Evolutionary conservation across 2,113 vertebrate species (phyloP).

Genomic region (Ailuropoda melanoleuca): DNA sequence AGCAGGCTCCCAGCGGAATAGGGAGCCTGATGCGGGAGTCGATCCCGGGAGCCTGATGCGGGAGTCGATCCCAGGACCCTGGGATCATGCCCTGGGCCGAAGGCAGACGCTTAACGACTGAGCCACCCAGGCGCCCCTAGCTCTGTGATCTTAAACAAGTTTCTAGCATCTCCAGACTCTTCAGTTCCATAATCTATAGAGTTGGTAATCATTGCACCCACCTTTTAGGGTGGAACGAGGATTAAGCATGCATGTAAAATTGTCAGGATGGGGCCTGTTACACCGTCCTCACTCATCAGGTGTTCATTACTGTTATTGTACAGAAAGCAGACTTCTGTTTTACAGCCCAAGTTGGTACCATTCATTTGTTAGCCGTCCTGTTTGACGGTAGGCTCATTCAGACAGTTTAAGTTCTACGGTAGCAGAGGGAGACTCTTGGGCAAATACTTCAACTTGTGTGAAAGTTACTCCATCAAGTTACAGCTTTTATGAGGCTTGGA

Average conservation of each 20-base stretch:
- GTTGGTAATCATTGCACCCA: not conserved
- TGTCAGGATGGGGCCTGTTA: not conserved
- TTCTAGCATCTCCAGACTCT: not conserved
- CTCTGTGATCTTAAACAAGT: not conserved
- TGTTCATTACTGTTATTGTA: not conserved
- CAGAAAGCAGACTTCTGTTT: not conserved
- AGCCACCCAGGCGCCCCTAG: too few relatives aligned
- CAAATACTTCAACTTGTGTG: not conserved
- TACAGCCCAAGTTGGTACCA: not conserved
- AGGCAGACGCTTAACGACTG: too few relatives aligned
- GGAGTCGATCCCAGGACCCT: too few relatives aligned
- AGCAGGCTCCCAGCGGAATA: too few relatives aligned
- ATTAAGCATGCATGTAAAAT: not conserved
- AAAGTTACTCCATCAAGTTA: not conserved
- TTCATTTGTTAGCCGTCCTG: not conserved
- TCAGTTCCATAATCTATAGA: not conserved
- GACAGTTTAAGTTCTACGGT: not conserved
- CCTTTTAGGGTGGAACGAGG: not conserved
- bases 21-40: too few relatives aligned
- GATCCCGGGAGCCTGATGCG: too few relatives aligned
- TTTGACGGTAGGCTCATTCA: not conserved
- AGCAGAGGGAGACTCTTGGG: not conserved
- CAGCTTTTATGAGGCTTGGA: not conserved
- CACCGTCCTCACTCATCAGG: not conserved
- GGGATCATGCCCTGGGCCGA: too few relatives aligned